Percentiles rank a stretch among this genome's conserved stretches.
Evolutionary conservation across 2,797 vertebrate species (phyloP).

Genomic region (Coilia nasus): DNA sequence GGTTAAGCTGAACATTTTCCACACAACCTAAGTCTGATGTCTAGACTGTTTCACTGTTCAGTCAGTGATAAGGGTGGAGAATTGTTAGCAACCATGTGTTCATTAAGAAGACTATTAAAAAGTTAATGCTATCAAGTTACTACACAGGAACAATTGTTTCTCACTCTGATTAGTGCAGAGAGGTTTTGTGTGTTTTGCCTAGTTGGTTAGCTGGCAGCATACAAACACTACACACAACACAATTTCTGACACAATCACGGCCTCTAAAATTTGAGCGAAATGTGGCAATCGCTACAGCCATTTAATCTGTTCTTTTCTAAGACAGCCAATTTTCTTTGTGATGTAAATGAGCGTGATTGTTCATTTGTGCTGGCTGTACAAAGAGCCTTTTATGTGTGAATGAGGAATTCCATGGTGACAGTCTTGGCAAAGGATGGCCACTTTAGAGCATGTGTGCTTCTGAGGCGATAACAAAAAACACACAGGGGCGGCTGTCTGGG

Average conservation of each 20-base stretch:
- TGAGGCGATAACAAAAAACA: background rate
- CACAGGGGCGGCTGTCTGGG: background rate
- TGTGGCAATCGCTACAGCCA: background rate
- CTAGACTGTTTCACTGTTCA: background rate
- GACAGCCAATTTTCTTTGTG: background rate
- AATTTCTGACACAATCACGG: background rate
- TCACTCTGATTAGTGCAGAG: background rate
- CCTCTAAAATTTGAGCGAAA: background rate
- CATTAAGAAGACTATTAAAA: background rate
- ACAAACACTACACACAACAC: background rate
- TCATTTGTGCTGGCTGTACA: constrained; percentile 3
- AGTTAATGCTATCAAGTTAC: background rate
- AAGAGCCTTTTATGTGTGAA: too few species aligned
- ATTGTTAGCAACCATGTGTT: background rate
- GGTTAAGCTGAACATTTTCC: background rate
- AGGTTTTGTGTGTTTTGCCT: background rate
- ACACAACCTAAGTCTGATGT: background rate
- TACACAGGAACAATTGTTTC: background rate
- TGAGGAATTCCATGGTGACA: constrained; percentile 14
- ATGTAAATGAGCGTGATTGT: constrained; percentile 1
- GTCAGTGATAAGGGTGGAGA: background rate
- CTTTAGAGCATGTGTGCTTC: constrained; percentile 16
- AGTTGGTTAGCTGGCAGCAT: background rate
- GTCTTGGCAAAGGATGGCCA: constrained; percentile 7
- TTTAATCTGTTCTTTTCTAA: background rate